Evolutionary conservation across 2,888 invertebrate species (phyloP).

Genomic region (Linnaemya tessellans): DNA sequence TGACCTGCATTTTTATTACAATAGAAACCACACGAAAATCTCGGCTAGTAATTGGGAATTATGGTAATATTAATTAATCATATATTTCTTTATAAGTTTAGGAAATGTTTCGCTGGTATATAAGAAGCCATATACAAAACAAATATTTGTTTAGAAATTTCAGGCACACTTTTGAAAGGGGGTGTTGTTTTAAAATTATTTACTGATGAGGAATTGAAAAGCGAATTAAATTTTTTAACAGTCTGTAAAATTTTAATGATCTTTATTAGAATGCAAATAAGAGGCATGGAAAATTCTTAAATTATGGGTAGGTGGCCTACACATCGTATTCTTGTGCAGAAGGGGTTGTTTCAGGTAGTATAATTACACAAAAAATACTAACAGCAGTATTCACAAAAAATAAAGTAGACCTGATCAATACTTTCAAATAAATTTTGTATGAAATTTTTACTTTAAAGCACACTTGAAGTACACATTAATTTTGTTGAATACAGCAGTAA

Average conservation of each 20-base stretch:
- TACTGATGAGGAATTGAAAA: neutral
- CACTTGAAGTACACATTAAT: too few relatives aligned
- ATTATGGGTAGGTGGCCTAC: constrained; percentile 37
- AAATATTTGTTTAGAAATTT: constrained; percentile 54
- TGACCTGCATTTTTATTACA: constrained; percentile 64
- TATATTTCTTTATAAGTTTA: constrained; percentile 38
- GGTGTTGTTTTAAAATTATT: neutral
- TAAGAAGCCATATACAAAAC: too few relatives aligned
- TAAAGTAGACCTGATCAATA: too few relatives aligned
- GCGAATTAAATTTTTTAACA: constrained; percentile 47
- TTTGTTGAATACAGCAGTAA: too few relatives aligned
- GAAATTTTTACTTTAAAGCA: too few relatives aligned
- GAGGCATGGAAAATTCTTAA: constrained; percentile 21
- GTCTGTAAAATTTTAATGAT: constrained; percentile 57
- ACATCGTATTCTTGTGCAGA: constrained; percentile 33
- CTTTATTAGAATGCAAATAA: constrained; percentile 6
- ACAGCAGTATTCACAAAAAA: too few relatives aligned
- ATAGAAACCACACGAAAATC: constrained; percentile 11
- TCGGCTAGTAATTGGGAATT: constrained; percentile 27
- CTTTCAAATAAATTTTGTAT: too few relatives aligned
- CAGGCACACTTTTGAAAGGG: neutral
- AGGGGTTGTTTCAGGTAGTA: neutral
- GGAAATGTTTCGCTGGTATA: too few relatives aligned
- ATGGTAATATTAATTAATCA: constrained; percentile 21
- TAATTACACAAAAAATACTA: neutral